phyloP scores from a whole-genome alignment of 2,888 invertebrate genomes.

The Rhingia campestris region DNA sequence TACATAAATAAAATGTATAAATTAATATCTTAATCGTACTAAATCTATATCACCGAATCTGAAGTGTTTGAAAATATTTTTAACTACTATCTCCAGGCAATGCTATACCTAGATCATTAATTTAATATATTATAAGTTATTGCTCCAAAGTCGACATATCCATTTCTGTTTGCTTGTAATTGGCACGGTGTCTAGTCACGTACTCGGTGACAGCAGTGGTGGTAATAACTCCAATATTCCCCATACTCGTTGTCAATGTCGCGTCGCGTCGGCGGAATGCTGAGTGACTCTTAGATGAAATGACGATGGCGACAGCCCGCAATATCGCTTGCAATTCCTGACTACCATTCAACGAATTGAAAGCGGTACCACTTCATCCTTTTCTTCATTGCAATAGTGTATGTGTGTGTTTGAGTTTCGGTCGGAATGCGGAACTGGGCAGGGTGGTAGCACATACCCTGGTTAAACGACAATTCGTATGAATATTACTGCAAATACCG shows the following conservation, averaged over 20 bases:
- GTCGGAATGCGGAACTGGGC: not conserved
- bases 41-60: no score
- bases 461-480: constrained; percentile 55
- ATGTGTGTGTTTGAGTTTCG: not conserved
- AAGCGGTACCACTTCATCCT: constrained; percentile 13
- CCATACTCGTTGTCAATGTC: constrained; percentile 5
- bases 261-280: constrained; percentile 12
- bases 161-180: constrained; percentile 41
- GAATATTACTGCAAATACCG: constrained; percentile 60
- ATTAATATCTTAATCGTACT: no score
- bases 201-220: constrained; percentile 47
- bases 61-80: not conserved
- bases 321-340: constrained; percentile 56
- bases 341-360: constrained; percentile 26
- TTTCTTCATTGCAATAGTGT: not conserved
- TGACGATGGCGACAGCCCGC: constrained; percentile 45
- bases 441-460: constrained; percentile 18
- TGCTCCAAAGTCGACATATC: constrained; percentile 26
- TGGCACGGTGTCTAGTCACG: constrained; percentile 67
- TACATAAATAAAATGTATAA: no score
- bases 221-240: constrained; percentile 53
- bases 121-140: constrained; percentile 11
- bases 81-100: not conserved
- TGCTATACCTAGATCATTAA: constrained; percentile 6
- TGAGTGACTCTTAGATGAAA: constrained; percentile 31